These are phyloP conservation scores for Neogale vison DNA, from an alignment of 2,113 vertebrate genomes.

Conservation along the genomic window DNA sequence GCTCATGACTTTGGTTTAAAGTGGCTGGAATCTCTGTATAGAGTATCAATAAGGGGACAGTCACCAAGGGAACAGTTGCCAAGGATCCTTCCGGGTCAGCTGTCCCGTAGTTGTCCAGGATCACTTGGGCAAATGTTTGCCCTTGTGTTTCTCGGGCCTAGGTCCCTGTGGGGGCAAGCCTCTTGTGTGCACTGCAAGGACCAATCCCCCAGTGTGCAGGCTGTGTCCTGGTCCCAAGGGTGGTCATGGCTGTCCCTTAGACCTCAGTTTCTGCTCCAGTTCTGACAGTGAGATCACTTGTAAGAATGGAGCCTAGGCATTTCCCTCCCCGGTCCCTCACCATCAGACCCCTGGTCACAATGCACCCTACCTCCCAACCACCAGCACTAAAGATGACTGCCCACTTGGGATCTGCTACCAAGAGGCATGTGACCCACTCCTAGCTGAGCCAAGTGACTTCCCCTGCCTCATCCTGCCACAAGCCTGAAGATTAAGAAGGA, in stretches of 20 bases:
- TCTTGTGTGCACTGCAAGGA: conserved; percentile 25
- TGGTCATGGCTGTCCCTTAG: background rate
- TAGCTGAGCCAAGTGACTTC: background rate
- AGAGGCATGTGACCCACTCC: background rate
- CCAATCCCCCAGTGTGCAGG: background rate
- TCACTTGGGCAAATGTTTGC: conserved; percentile 52
- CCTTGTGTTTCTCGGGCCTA: conserved; percentile 38
- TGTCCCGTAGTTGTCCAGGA: conserved; percentile 31
- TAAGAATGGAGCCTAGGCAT: background rate
- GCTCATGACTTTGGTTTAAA: conserved; percentile 60
- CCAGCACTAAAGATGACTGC: background rate
- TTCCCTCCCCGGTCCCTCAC: background rate
- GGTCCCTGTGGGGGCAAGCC: background rate
- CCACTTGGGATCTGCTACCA: background rate
- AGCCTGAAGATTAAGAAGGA: background rate
- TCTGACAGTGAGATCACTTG: background rate
- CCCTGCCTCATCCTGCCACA: background rate
- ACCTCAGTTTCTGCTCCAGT: background rate
- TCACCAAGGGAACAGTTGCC: conserved; percentile 74
- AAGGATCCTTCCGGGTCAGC: conserved; percentile 75
- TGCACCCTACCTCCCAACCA: background rate
- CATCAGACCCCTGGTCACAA: background rate
- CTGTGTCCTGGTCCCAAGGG: background rate
- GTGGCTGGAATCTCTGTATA: conserved; percentile 54
- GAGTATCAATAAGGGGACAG: conserved; percentile 69